Evolutionary conservation across 2,888 invertebrate genomes (phyloP).

Genomic region (Leucoptera coffeella): DNA sequence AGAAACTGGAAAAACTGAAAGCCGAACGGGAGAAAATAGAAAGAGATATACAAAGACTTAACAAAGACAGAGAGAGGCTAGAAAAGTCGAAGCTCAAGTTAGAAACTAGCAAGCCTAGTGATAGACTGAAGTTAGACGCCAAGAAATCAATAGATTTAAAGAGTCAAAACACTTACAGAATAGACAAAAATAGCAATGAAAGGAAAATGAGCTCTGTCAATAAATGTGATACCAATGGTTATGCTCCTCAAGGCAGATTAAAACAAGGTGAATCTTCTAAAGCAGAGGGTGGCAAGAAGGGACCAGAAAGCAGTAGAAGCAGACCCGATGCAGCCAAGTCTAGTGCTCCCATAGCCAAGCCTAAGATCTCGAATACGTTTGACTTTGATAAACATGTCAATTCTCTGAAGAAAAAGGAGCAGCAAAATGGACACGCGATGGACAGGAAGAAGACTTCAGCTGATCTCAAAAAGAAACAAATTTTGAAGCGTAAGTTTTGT

Average conservation of each 20-base stretch:
- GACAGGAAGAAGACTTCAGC: too few species aligned
- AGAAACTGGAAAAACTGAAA: constrained; percentile 28
- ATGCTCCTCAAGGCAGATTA: constrained; percentile 19
- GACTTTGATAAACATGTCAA: constrained; percentile 42
- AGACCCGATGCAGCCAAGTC: constrained; percentile 17
- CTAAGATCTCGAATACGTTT: constrained; percentile 19
- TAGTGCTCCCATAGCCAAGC: constrained; percentile 21
- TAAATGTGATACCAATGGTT: constrained; percentile 10
- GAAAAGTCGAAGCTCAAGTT: constrained; percentile 31
- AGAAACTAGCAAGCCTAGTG: constrained; percentile 16
- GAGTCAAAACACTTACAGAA: constrained; percentile 41
- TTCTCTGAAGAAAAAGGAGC: constrained; percentile 16
- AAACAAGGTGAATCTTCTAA: constrained; percentile 13
- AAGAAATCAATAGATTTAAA: constrained; percentile 40
- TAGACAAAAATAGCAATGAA: constrained; percentile 39
- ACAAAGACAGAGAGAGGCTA: constrained; percentile 27
- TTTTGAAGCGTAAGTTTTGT: constrained; percentile 21
- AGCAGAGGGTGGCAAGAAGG: constrained; percentile 15
- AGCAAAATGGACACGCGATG: constrained; percentile 15
- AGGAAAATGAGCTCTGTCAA: constrained; percentile 18
- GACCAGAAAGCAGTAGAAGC: constrained; percentile 13
- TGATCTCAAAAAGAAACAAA: constrained; percentile 16
- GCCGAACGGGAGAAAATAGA: constrained; percentile 38
- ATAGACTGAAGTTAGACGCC: constrained; percentile 17
- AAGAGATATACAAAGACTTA: constrained; percentile 30